Evolutionary conservation across 2,113 vertebrate genomes (phyloP), one percentile per base, ranked within the genome.

Genomic region (Archilochus colubris): DNA sequence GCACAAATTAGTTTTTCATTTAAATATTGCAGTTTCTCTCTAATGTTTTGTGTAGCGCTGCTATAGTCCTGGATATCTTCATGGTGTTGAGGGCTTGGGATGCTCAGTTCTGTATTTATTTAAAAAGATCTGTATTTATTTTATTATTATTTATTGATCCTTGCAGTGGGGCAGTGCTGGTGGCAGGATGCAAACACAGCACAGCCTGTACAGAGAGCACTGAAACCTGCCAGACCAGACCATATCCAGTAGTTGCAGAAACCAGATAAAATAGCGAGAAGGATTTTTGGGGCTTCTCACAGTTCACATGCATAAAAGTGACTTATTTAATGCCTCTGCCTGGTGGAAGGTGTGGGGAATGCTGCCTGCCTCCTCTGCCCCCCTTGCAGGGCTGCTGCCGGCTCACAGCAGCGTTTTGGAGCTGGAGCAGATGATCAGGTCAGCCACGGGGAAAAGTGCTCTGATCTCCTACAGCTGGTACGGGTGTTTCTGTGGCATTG

Each of bases 381-480:
- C 25, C 59, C 61, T 1, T 1, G 1, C 84, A 97, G 96, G 79
- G 81, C 80, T 95, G 58, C 54, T 46, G 46, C 63, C 2, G 1
- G 93, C 78, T 0, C 9, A 3, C 1, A 5, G 31, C 91, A 95
- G 94, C 10, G 5, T 95, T 7, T 33, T 94, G 78, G 55, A 95
- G 83, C 89, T 97, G 87, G 87, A 95, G 78, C 3, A 1, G 78
- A 91, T 96, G 93, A 96, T 97, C 93, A 2, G 27, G 8, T 31
- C 12, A 0, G 31, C 87, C 59, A 96, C 95, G 0, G 94, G 95
- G 36, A 77, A 31, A 62, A 95, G 93, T 0, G 96, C 94, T 12
- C 74, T 95, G 89, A 30, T 95, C 8, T 82, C 93, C 95, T 96
- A 95, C 93, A 92, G 91, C 92, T 95, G 95, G 95, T 97, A 96